Evolutionary conservation across 1,140 invertebrate species (phyloP), one percentile per base, ranked within the genome.

Genomic region (Adoxophyes honmai): DNA sequence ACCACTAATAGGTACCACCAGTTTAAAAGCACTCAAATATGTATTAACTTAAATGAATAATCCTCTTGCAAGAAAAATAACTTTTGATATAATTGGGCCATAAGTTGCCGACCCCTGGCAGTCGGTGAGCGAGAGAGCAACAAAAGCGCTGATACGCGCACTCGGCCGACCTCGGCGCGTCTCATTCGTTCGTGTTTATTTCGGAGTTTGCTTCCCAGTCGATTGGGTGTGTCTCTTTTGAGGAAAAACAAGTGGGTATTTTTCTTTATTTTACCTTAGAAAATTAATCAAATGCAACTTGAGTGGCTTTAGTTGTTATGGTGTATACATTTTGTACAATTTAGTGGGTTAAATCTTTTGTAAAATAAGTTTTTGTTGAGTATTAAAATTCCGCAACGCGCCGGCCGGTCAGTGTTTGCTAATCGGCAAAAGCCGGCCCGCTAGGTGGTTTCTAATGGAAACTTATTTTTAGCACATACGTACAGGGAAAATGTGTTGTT

Each of bases 201-300:
- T 86, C 81, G 74, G 77, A 86, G 70, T 77, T n/a, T 75, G 65
- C 36, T 66, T 61, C 48, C 61, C 63, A 57, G 70, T 66, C 60
- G 64, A 64, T 73, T 75, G 78, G 73, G 82, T 78, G 81, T 85
- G 71, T 81, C 77, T 60, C 62, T 62, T 61, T 61, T 57, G 36
- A 65, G 57, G 59, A 66, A 59, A 68, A 78, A 70, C 42, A 84
- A 85, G 82, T 86, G 84, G 57, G 85, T 88, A 77, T 64, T 48
- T 60, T 57, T 66, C 42, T 63, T 55, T 61, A 44, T 55, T 56
- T 37, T 21, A 28, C 21, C 21, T 28, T 28, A 28, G 21, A 28
- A 28, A 28, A 28, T 35, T 4, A 35, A 3, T 37, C 28, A 34
- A 15, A 18, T n/a, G 2, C 13, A n/a, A n/a, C n/a, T 35, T 34